Evolutionary conservation across 2,888 invertebrate genomes (phyloP).

Genomic region (Elysia crispata): DNA sequence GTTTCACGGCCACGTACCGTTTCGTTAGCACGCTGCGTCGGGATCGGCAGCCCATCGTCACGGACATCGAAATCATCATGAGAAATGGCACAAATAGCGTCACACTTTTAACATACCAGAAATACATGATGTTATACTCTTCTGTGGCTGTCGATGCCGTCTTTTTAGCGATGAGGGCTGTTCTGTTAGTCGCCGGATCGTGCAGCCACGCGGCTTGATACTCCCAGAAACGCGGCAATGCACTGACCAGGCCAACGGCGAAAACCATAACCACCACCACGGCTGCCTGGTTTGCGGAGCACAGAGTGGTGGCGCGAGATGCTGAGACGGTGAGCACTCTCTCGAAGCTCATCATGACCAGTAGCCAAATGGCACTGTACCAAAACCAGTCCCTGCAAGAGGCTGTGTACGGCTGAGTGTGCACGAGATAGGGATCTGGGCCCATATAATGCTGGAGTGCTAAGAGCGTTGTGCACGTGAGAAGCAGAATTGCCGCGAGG

Average conservation of each 20-base stretch:
- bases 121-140: constrained; percentile 72
- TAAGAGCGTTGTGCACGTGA: constrained; percentile 61
- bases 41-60: constrained; percentile 63
- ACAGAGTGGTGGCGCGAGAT: constrained; percentile 63
- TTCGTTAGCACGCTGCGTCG: constrained; percentile 60
- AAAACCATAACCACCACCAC: constrained; percentile 70
- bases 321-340: constrained; percentile 68
- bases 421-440: constrained; percentile 60
- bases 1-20: constrained; percentile 64
- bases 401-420: constrained; percentile 67
- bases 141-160: constrained; percentile 63
- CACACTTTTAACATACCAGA: constrained; percentile 73
- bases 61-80: constrained; percentile 64
- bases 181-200: constrained; percentile 58
- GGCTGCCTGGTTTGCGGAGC: constrained; percentile 68
- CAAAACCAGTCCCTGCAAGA: constrained; percentile 73
- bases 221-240: constrained; percentile 74
- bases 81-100: constrained; percentile 71
- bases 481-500: constrained; percentile 62
- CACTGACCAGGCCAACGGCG: constrained; percentile 70
- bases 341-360: constrained; percentile 72
- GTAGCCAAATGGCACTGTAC: constrained; percentile 73
- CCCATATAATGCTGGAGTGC: constrained; percentile 70
- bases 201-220: constrained; percentile 61
- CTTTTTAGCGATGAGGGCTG: constrained; percentile 61